Base-by-base conservation (phyloP, 2,113 vertebrate species). In the Cavia porcellus region DNA sequence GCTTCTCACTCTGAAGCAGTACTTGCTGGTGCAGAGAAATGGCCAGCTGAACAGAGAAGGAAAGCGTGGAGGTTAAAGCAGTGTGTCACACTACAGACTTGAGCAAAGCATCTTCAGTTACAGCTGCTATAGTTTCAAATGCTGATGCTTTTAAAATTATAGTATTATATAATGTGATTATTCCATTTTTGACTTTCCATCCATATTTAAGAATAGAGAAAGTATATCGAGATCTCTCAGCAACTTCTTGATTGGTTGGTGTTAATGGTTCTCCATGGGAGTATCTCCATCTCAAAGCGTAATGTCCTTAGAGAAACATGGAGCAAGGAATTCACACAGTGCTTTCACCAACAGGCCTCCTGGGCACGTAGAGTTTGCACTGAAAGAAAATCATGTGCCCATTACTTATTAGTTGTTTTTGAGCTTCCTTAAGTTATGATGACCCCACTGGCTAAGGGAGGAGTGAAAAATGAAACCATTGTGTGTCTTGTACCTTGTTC, bases 141-240 rank as follows among this genome's bases (percentile, higher is more conserved):
- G 45, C 55, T 89, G 89, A 57, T 9, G 17, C 7, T 30, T 35
- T 82, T 45, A 38, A 12, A 52, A 14, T 7, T 42, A n/a, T 81
- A 66, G 25, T 83, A 70, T 83, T 57, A n/a, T 5, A 83, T 42
- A 45, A 38, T 50, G 13, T 9, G 47, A 13, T 89, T 79, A 84
- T 87, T 86, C 19, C 14, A 61, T 83, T 92, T 90, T 89, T 90
- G 77, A 42, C 32, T 83, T 92, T 59, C 30, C 74, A 24, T 52
- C 28, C 14, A 80, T 61, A 90, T 61, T 84, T 70, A 93, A 94
- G 81, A 87, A 52, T 17, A 57, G 13, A 74, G 72, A 92, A 93
- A 75, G 28, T 19, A 22, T 77, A 86, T 35, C 70, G n/a, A 70
- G 64, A 62, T 92, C n/a, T 66, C 1, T 91, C 68, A 61, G 57